Conservation (phyloP, 2,888 invertebrate genomes). For the Camptogramma bilineatum region DNA sequence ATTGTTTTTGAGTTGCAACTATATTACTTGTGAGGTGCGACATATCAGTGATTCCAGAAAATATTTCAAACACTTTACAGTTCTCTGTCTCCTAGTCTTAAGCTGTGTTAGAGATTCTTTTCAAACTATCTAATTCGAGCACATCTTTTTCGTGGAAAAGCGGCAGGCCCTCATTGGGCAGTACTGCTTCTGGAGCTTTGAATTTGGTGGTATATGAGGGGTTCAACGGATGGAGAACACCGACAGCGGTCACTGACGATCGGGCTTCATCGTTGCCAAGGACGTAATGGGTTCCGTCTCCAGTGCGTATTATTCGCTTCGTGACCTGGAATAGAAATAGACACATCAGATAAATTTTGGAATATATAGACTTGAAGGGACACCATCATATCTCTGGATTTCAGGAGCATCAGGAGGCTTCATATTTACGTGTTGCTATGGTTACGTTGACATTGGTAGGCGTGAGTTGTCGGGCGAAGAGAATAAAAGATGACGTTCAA, state of each 20-base stretch:
- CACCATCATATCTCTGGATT: too few species aligned
- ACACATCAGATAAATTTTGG: too few species aligned
- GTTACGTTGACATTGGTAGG: too few species aligned
- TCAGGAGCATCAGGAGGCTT: too few species aligned
- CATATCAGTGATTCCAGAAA: not conserved
- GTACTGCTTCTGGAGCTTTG: conserved; percentile 56
- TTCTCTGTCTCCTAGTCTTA: not conserved
- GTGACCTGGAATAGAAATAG: conserved; percentile 64
- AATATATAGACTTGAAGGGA: too few species aligned
- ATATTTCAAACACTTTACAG: not conserved
- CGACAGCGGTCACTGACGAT: conserved; percentile 61
- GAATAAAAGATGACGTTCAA: too few species aligned
- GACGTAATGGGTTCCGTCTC: conserved; percentile 87
- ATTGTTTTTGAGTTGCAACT: too few species aligned
- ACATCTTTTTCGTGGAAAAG: conserved; percentile 69
- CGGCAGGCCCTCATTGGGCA: conserved; percentile 68
- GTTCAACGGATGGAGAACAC: conserved; percentile 73
- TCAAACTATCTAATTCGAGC: conserved; percentile 42
- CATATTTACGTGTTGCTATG: too few species aligned
- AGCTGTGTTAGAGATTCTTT: conserved; percentile 4
- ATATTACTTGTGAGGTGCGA: too few species aligned
- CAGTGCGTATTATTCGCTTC: conserved; percentile 86
- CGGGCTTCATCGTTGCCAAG: conserved; percentile 74
- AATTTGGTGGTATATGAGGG: conserved; percentile 67
- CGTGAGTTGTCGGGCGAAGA: too few species aligned